Evolutionary conservation across 2,797 vertebrate species (phyloP).

Genomic region (Myotis myotis): DNA sequence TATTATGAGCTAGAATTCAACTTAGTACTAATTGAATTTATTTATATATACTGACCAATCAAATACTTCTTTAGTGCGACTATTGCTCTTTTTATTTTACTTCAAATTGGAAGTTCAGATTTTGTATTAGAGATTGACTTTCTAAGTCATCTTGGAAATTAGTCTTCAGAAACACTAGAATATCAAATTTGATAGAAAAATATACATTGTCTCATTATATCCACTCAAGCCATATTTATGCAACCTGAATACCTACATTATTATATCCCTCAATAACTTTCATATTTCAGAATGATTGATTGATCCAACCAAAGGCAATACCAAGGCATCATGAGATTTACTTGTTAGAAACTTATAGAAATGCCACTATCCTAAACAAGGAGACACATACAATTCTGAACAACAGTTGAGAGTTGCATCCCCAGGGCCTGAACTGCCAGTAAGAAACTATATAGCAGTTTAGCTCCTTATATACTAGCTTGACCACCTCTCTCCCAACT

Average conservation of each 20-base stretch:
- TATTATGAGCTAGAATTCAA: neutral
- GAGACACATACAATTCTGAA: neutral
- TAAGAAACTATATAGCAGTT: neutral
- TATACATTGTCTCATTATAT: neutral
- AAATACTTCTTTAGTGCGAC: neutral
- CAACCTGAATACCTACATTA: neutral
- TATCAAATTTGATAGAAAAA: neutral
- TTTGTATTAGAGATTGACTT: neutral
- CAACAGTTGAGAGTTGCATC: neutral
- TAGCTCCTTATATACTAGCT: neutral
- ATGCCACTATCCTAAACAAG: neutral
- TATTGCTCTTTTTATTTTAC: neutral
- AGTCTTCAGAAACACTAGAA: neutral
- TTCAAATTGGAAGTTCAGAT: neutral
- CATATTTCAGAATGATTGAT: neutral
- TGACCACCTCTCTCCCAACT: accelerated
- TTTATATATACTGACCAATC: neutral
- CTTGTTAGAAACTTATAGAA: neutral
- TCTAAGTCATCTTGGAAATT: neutral
- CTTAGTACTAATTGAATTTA: neutral
- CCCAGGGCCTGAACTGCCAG: neutral
- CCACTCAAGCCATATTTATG: neutral
- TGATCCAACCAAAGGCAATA: neutral
- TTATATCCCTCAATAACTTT: neutral
- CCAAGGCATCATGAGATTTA: neutral